Conservation (phyloP, 2,797 vertebrate species). For the Lacerta bilineata region DNA sequence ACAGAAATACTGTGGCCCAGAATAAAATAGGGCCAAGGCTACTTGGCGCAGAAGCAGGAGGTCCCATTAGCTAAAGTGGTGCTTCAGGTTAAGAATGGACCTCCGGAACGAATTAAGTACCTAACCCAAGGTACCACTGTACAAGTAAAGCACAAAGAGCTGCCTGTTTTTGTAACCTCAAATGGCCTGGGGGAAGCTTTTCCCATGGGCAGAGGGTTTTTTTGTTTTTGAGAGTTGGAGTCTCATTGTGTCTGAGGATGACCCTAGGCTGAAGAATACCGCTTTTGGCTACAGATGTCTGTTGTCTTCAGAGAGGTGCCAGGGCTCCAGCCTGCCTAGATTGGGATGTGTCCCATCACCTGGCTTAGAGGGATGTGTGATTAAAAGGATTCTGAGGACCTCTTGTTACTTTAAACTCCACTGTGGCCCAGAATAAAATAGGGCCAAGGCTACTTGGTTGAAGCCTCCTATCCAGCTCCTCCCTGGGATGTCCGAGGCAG, state of each 20-base stretch:
- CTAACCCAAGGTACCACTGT: too few relatives aligned
- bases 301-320: neutral
- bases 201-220: neutral
- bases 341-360: neutral
- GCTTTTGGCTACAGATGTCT: neutral
- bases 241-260: neutral
- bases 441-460: neutral
- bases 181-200: neutral
- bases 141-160: neutral
- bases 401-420: neutral
- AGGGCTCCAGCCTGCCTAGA: neutral
- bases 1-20: too few relatives aligned
- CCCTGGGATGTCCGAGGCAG: too few relatives aligned
- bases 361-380: neutral
- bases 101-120: too few relatives aligned
- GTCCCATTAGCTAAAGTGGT: too few relatives aligned
- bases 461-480: neutral
- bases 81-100: too few relatives aligned
- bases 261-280: too few relatives aligned
- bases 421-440: neutral
- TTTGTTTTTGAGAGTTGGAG: neutral
- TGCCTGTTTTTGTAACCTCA: neutral
- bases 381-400: neutral
- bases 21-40: too few relatives aligned
- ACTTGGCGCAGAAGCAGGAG: too few relatives aligned